These are phyloP conservation scores for Dryococelus australis DNA, from an alignment of 2,888 invertebrate species.

Conservation along the genomic window DNA sequence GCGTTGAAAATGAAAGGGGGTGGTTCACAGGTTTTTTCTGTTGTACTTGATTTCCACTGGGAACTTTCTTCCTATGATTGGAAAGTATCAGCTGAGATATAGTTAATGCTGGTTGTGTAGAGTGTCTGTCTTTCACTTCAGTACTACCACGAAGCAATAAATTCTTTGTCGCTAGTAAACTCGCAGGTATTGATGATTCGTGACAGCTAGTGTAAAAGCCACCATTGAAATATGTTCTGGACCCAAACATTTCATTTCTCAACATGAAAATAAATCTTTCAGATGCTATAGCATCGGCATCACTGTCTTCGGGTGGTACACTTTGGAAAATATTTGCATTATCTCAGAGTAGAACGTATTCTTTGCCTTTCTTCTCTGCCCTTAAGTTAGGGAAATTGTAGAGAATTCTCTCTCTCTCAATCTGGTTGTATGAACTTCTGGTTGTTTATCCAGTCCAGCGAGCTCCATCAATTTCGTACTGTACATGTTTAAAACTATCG, in stretches of 20 bases:
- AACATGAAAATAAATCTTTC: background rate
- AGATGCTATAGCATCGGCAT: background rate
- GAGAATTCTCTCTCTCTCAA: slow-evolving; percentile 6
- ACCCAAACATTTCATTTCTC: background rate
- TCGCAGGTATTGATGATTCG: background rate
- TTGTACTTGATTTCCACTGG: slow-evolving; percentile 6
- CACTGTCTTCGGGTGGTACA: slow-evolving; percentile 9
- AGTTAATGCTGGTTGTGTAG: background rate
- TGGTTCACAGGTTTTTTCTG: background rate
- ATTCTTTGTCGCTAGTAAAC: background rate
- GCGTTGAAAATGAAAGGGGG: background rate
- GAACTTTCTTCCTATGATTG: background rate
- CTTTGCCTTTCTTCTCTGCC: slow-evolving; percentile 4
- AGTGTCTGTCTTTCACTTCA: slow-evolving; percentile 17
- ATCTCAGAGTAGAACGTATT: background rate
- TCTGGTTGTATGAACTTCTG: slow-evolving; percentile 12
- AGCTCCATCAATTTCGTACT: background rate
- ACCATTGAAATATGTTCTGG: background rate
- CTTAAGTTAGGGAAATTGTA: slow-evolving; percentile 22
- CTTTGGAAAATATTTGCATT: background rate
- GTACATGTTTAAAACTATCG: background rate
- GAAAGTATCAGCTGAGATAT: background rate
- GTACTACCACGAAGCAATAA: slow-evolving; percentile 4
- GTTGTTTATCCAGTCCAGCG: background rate
- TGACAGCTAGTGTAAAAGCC: background rate